Evolutionary conservation across 2,888 invertebrate species (phyloP).

Genomic region (Brachynemurus nebulosus): DNA sequence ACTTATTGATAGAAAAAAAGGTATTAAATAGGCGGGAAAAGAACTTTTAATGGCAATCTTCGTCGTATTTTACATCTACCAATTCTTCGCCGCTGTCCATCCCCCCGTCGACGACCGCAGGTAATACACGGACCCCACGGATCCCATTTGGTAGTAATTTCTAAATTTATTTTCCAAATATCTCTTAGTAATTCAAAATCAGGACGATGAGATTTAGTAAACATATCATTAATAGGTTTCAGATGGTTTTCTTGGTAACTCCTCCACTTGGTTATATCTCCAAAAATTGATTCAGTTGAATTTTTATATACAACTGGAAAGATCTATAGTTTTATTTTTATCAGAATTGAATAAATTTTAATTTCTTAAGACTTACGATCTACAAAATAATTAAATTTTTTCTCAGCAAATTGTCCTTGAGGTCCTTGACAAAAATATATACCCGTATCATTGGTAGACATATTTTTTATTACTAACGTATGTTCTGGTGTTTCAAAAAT

Average conservation of each 20-base stretch:
- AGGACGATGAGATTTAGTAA: conserved; percentile 30
- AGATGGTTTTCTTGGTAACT: conserved; percentile 35
- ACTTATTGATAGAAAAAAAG: too few species aligned
- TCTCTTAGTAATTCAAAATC: conserved; percentile 32
- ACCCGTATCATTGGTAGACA: conserved; percentile 31
- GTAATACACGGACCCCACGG: conserved; percentile 39
- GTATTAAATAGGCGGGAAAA: too few species aligned
- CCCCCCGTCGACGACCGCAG: conserved; percentile 29
- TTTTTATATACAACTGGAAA: conserved; percentile 3
- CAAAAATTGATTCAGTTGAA: conserved; percentile 17
- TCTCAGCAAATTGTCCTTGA: conserved; percentile 20
- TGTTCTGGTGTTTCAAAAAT: conserved; percentile 32
- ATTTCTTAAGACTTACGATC: conserved; percentile 32
- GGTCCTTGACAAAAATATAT: conserved; percentile 36
- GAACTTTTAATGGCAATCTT: too few species aligned
- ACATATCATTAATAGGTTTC: conserved; percentile 32
- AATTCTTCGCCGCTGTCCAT: conserved; percentile 30
- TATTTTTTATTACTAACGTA: conserved; percentile 32
- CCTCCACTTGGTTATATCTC: conserved; percentile 35
- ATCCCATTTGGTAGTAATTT: conserved; percentile 37
- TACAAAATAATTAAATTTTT: conserved; percentile 31
- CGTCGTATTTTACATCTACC: conserved; percentile 37
- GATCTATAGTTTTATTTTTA: neutral
- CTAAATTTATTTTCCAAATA: conserved; percentile 29
- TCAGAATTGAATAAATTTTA: neutral